Percentiles rank a stretch among this genome's conserved stretches.
Evolutionary conservation across 2,888 invertebrate genomes (phyloP).

Genomic region (Saturnia japonica): DNA sequence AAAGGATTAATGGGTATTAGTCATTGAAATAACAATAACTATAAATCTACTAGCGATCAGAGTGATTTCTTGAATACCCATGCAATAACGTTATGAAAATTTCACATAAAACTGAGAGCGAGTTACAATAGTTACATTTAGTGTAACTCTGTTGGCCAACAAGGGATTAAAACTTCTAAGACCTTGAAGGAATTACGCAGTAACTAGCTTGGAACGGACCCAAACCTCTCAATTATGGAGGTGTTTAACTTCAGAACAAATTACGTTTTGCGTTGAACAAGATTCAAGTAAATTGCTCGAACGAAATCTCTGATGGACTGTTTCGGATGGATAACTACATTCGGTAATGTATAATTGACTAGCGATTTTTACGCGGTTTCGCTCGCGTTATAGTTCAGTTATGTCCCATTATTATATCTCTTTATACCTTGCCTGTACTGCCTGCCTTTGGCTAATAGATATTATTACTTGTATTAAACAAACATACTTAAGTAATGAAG

Average conservation of each 20-base stretch:
- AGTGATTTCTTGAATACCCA: background rate
- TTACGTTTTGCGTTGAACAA: conserved; percentile 11
- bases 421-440: too few species aligned
- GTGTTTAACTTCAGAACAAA: conserved; percentile 16
- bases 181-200: conserved; percentile 11
- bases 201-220: conserved; percentile 5
- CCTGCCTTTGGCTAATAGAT: too few species aligned
- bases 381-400: too few species aligned
- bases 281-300: background rate
- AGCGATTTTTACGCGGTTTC: too few species aligned
- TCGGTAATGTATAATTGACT: background rate
- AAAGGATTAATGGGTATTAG: background rate
- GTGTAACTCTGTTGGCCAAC: background rate
- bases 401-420: too few species aligned
- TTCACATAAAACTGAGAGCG: background rate
- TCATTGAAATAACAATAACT: background rate
- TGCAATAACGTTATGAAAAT: background rate
- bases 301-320: background rate
- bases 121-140: background rate
- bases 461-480: too few species aligned
- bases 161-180: conserved; percentile 1
- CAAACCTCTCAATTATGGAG: conserved; percentile 18
- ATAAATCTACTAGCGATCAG: background rate
- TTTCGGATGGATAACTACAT: background rate
- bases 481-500: too few species aligned